Percentiles rank a stretch among this genome's conserved stretches.
phyloP scores from a whole-genome alignment of 53 echinoderm and acorn worm species.

The Paracentrotus lividus region DNA sequence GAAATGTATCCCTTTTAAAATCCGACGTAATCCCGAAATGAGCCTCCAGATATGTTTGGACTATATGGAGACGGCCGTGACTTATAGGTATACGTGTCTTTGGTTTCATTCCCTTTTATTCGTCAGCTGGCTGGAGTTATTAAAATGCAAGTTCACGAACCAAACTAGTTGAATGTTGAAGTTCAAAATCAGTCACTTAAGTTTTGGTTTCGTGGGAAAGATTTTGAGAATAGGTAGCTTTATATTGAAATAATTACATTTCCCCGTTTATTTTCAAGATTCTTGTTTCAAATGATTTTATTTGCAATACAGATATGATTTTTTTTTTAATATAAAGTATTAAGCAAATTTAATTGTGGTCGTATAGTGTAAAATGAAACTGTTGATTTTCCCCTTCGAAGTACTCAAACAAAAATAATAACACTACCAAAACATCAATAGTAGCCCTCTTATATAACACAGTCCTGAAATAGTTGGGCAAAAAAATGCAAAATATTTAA shows the following conservation, averaged over 20 bases:
- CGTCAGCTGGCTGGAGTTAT: slow-evolving; percentile 8
- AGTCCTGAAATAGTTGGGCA: too few species aligned
- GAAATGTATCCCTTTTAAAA: slow-evolving; percentile 14
- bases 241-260: background rate
- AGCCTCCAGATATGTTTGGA: background rate
- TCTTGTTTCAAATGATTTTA: too few species aligned
- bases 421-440: too few species aligned
- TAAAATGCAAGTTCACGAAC: background rate
- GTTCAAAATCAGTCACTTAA: background rate
- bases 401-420: too few species aligned
- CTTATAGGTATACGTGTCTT: background rate
- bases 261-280: background rate
- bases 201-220: background rate
- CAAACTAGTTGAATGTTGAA: background rate
- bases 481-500: too few species aligned
- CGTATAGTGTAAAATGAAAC: too few species aligned
- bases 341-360: too few species aligned
- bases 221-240: background rate
- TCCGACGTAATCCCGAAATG: background rate
- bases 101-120: background rate
- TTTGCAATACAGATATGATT: too few species aligned
- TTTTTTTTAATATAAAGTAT: too few species aligned
- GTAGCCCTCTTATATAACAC: too few species aligned
- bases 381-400: too few species aligned
- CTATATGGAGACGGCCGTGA: background rate